phyloP scores from a whole-genome alignment of 2,888 invertebrate species.

The Ormia ochracea region DNA sequence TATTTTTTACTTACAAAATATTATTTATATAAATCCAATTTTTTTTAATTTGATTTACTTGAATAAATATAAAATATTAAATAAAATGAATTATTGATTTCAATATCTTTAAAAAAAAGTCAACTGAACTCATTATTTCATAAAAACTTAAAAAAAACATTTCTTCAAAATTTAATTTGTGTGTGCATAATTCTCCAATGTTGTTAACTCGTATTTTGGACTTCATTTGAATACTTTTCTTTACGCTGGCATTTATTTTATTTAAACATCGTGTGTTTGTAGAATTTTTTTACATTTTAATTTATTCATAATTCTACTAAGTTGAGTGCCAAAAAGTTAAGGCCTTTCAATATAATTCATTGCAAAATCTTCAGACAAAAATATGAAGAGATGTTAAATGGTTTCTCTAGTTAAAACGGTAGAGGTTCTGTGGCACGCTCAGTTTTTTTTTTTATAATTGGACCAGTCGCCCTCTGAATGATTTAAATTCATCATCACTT shows the following conservation, averaged over 20 bases:
- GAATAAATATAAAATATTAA: slow-evolving; percentile 36
- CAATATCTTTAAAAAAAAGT: slow-evolving; percentile 8
- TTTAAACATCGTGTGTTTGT: slow-evolving; percentile 51
- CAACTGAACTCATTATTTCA: slow-evolving; percentile 32
- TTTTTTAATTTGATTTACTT: slow-evolving; percentile 33
- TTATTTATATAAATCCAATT: slow-evolving; percentile 15
- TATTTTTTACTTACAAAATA: slow-evolving; percentile 22
- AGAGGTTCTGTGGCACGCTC: too few relatives aligned
- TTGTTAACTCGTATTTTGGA: slow-evolving; percentile 24
- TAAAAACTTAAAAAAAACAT: slow-evolving; percentile 44
- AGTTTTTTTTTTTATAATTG: too few relatives aligned
- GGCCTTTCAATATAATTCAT: neutral
- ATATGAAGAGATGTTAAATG: neutral
- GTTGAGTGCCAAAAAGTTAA: neutral
- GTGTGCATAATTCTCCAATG: slow-evolving; percentile 29
- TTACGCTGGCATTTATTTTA: slow-evolving; percentile 46
- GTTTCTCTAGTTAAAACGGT: neutral
- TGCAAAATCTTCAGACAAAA: too few relatives aligned
- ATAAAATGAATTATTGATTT: slow-evolving; percentile 8
- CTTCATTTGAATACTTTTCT: slow-evolving; percentile 10
- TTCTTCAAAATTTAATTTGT: slow-evolving; percentile 46
- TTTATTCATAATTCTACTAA: slow-evolving; percentile 8
- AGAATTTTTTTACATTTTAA: slow-evolving; percentile 16
- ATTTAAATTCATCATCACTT: too few relatives aligned
- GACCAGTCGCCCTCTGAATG: too few relatives aligned